Base-by-base conservation (phyloP, 2,888 invertebrate species). In the Atrina japonica region DNA sequence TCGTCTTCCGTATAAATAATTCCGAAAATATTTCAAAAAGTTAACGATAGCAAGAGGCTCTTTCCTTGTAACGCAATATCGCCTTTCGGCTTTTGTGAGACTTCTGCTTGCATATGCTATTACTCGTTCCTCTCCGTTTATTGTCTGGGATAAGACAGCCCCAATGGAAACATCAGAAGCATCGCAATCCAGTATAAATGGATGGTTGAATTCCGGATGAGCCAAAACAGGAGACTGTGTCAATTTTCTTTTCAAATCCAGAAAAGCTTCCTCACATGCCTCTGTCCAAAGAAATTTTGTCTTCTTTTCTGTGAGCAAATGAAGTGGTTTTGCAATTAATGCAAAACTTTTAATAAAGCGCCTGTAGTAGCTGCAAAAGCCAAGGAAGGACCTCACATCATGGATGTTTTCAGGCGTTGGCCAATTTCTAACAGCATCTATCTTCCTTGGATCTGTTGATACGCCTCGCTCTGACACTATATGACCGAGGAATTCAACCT, bases 31-130 rank as follows among this genome's bases (percentile, higher is more conserved):
- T 6, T 29, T n/a, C 9, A 30, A 7, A 30, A 30, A 55, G 3
- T 9, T n/a, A 2, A 27, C 29, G 9, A 55, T 30, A 14, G 29
- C 55, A 55, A 55, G 35, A 11, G 29, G 35, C 18, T 55, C 55
- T 30, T 29, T 55, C 9, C 29, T 2, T n/a, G 55, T 55, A 29
- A 55, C n/a, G 29, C 55, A 55, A 16, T 55, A 29, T n/a, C 29
- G 23, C 29, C 18, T 29, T n/a, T 55, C 29, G 11, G 55, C 2
- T 16, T 55, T 55, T 11, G n/a, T 30, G 3, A 55, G 30, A 55
- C 27, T 55, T 29, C 55, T 25, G 30, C 55, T 55, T 2, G n/a
- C 55, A 14, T 55, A 55, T 29, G 55, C 27, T 11, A 55, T 35
- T 2, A 55, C 55, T 55, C 29, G 25, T 35, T n/a, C 25, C 3